Conservation (phyloP, 2,888 invertebrate species). For the Hyposoter dolosus region DNA sequence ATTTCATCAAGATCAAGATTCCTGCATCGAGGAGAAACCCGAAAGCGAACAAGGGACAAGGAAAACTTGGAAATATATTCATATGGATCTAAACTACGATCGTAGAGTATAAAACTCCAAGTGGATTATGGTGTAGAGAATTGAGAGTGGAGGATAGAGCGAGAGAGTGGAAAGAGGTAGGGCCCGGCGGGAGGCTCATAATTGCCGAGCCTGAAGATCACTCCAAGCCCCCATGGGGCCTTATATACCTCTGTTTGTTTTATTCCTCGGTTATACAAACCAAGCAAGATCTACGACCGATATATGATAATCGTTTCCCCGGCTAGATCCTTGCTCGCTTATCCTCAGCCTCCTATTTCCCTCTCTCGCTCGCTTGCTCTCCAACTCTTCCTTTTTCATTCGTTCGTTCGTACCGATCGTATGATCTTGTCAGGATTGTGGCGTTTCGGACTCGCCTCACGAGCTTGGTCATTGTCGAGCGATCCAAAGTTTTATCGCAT, state of each 20-base stretch:
- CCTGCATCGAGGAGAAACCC: neutral
- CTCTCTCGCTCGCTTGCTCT: slow-evolving; percentile 23
- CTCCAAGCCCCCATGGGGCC: slow-evolving; percentile 83
- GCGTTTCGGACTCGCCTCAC: slow-evolving; percentile 35
- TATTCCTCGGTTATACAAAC: slow-evolving; percentile 85
- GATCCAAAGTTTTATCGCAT: slow-evolving; percentile 31
- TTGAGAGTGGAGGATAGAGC: slow-evolving; percentile 34
- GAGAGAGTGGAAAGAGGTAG: slow-evolving; percentile 69
- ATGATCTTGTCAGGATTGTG: slow-evolving; percentile 70
- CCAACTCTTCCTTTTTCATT: slow-evolving; percentile 14
- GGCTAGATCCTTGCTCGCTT: slow-evolving; percentile 60
- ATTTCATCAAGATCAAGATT: neutral
- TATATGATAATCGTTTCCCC: slow-evolving; percentile 83
- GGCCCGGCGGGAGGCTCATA: slow-evolving; percentile 84
- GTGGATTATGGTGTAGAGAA: slow-evolving; percentile 28
- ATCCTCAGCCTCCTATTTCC: slow-evolving; percentile 41
- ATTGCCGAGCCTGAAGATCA: slow-evolving; percentile 85
- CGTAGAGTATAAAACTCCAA: slow-evolving; percentile 13
- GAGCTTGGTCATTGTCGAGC: slow-evolving; percentile 6
- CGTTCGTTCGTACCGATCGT: slow-evolving; percentile 51
- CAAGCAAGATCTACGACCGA: slow-evolving; percentile 84
- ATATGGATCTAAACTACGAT: slow-evolving; percentile 9
- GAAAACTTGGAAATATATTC: slow-evolving; percentile 28
- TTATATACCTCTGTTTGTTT: slow-evolving; percentile 83
- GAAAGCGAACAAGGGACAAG: slow-evolving; percentile 11